Evolutionary conservation across 1,140 invertebrate genomes (phyloP), one percentile per base, ranked within the genome.

Genomic region (Sminthurides bifidus): DNA sequence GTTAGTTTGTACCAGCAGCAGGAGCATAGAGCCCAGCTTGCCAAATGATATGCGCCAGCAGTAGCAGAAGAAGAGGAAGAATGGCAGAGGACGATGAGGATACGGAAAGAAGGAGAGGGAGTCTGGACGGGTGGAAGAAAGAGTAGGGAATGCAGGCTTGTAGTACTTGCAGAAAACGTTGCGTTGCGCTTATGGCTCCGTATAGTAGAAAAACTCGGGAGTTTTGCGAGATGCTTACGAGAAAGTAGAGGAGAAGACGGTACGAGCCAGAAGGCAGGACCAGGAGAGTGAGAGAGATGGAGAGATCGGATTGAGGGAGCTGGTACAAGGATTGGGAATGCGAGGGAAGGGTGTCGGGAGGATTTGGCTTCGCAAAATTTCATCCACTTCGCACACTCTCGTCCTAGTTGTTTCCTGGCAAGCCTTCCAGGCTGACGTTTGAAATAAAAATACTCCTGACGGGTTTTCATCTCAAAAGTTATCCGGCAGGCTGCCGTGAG

Each of bases 331-430:
- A n/a, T n/a, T n/a, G n/a, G n/a, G n/a, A n/a, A n/a, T n/a, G n/a
- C n/a, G n/a, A n/a, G n/a, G n/a, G n/a, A n/a, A n/a, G n/a, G n/a
- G n/a, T n/a, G n/a, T n/a, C n/a, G n/a, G n/a, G n/a, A n/a, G 38
- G 52, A 44, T 46, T 54, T 55, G 53, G 53, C 46, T 48, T 55
- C 53, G 44, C 53, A 55, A 48, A 55, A 38, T 46, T 37, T 50
- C 52, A 45, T 48, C 58, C 52, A 60, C 58, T 55, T 51, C 49
- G 54, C 58, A 55, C 46, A 52, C 58, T 55, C 54, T 53, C 59
- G 59, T 56, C 59, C 59, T 60, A 60, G 59, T 60, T 60, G 59
- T 60, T 56, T 56, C 51, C 59, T 60, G 59, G 59, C 59, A 60
- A 56, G 59, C 54, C 53, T 19, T 50, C 37, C 53, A 52, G 58